phyloP scores from a whole-genome alignment of 2,888 invertebrate genomes.

The Caenorhabditis sp. region DNA sequence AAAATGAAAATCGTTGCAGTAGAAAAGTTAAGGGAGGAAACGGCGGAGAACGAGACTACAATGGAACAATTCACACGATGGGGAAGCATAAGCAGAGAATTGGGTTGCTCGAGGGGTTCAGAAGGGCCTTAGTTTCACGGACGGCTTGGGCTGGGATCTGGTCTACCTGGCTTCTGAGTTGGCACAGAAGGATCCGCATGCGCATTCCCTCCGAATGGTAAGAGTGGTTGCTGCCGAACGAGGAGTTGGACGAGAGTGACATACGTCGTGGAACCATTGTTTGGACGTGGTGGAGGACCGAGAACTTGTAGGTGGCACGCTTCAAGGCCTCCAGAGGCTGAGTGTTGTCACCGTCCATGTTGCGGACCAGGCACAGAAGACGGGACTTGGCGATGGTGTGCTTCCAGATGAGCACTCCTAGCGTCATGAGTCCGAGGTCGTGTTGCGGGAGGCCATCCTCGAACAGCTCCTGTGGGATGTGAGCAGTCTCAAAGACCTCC shows the following conservation, averaged over 20 bases:
- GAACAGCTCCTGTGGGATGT: slow-evolving; percentile 56
- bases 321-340: slow-evolving; percentile 73
- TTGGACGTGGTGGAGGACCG: slow-evolving; percentile 73
- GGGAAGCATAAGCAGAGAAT: slow-evolving; percentile 75
- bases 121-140: slow-evolving; percentile 72
- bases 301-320: slow-evolving; percentile 72
- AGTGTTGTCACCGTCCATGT: slow-evolving; percentile 57
- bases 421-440: slow-evolving; percentile 74
- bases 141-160: slow-evolving; percentile 71
- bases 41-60: background rate
- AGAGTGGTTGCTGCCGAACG: slow-evolving; percentile 46
- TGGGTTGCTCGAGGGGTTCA: slow-evolving; percentile 72
- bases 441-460: slow-evolving; percentile 68
- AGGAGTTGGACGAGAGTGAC: slow-evolving; percentile 53
- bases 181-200: slow-evolving; percentile 74
- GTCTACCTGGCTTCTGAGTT: slow-evolving; percentile 66
- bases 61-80: slow-evolving; percentile 38
- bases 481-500: slow-evolving; percentile 71
- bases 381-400: slow-evolving; percentile 66
- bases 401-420: slow-evolving; percentile 74
- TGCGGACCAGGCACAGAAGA: slow-evolving; percentile 69
- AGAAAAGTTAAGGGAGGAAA: slow-evolving; percentile 2
- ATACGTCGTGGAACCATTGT: slow-evolving; percentile 49
- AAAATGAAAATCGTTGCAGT: slow-evolving; percentile 12
- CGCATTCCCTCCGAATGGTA: slow-evolving; percentile 66